These are phyloP conservation scores for Sylvietta virens DNA, from an alignment of 2,113 vertebrate species.

Conservation along the genomic window DNA sequence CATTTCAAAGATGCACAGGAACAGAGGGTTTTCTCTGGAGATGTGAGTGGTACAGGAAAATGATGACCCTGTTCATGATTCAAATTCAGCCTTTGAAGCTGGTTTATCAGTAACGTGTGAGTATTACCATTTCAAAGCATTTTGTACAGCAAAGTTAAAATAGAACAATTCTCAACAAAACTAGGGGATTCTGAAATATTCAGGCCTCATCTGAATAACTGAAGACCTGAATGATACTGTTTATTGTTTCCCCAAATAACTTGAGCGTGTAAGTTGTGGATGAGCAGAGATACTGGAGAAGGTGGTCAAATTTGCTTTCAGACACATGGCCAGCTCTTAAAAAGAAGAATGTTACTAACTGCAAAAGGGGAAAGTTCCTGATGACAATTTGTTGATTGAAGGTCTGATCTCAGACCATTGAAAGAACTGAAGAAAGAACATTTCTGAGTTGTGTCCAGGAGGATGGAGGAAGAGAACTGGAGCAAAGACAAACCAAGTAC, in stretches of 20 bases:
- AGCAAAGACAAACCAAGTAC: neutral
- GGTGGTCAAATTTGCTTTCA: neutral
- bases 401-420: no score
- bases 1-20: slow-evolving; percentile 60
- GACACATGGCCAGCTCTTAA: neutral
- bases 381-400: neutral
- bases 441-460: neutral
- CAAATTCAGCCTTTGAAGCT: slow-evolving; percentile 60
- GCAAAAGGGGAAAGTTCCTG: neutral
- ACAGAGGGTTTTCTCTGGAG: slow-evolving; percentile 44
- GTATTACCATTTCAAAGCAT: slow-evolving; percentile 62
- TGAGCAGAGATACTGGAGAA: neutral
- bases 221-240: neutral
- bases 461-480: neutral
- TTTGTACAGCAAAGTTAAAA: slow-evolving; percentile 32
- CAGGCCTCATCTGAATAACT: slow-evolving; percentile 2
- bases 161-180: slow-evolving; percentile 48
- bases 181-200: slow-evolving; percentile 11
- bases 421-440: neutral
- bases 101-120: neutral
- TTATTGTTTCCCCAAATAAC: neutral
- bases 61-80: slow-evolving; percentile 32
- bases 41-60: slow-evolving; percentile 16
- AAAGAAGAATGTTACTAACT: neutral
- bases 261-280: accelerated